Percentiles rank a stretch among this genome's conserved stretches.
Conservation (phyloP, 2,888 invertebrate species). For the Drosophila picticornis region DNA sequence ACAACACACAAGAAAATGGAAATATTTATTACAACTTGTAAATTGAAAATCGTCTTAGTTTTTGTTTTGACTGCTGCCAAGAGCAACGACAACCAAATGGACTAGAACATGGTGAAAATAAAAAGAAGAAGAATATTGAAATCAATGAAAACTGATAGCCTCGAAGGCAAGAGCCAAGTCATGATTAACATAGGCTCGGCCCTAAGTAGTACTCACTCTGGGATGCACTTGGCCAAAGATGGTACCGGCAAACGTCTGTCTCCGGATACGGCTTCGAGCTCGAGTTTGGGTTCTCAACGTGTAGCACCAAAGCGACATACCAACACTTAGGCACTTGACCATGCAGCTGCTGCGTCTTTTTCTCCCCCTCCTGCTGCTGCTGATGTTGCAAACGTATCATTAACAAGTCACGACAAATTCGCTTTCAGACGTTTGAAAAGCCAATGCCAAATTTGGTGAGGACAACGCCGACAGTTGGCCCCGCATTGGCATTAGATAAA, state of each 20-base stretch:
- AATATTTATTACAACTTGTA: constrained; percentile 62
- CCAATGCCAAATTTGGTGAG: constrained; percentile 76
- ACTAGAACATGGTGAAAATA: constrained; percentile 23
- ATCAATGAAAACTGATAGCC: constrained; percentile 80
- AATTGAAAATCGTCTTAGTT: constrained; percentile 69
- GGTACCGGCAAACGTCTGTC: constrained; percentile 55
- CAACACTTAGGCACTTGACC: constrained; percentile 73
- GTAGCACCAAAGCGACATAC: constrained; percentile 76
- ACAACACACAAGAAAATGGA: constrained; percentile 2
- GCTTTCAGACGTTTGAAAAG: constrained; percentile 75
- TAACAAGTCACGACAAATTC: constrained; percentile 84
- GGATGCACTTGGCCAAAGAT: constrained; percentile 62
- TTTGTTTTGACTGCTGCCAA: constrained; percentile 15
- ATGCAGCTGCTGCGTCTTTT: neutral
- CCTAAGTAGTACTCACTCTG: constrained; percentile 46
- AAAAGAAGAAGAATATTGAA: constrained; percentile 64
- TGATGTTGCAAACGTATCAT: constrained; percentile 75
- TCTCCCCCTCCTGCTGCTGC: neutral
- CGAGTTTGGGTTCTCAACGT: constrained; percentile 24
- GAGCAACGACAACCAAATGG: constrained; percentile 16
- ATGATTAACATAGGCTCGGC: constrained; percentile 74
- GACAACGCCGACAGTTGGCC: constrained; percentile 57
- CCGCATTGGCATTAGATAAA: constrained; percentile 75
- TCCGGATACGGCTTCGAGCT: neutral
- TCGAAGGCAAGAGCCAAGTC: constrained; percentile 61